These are phyloP conservation scores for Axis porcinus DNA, from an alignment of 2,113 vertebrate genomes.

Conservation along the genomic window DNA sequence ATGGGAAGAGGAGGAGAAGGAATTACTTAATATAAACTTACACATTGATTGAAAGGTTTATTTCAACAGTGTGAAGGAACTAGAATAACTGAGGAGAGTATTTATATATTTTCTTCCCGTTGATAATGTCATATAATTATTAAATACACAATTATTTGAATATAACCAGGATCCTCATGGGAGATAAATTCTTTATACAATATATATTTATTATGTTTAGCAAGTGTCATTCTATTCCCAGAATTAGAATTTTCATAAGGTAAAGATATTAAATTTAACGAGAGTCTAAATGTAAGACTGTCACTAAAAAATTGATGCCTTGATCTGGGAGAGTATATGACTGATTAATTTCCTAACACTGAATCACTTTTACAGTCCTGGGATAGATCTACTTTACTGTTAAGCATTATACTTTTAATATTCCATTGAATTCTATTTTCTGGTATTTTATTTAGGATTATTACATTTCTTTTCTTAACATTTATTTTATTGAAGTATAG, in stretches of 20 bases:
- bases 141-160: background rate
- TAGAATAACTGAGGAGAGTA: background rate
- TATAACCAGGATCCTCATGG: background rate
- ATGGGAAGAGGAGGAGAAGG: background rate
- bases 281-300: background rate
- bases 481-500: background rate
- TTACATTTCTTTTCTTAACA: background rate
- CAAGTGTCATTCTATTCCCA: background rate
- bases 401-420: background rate
- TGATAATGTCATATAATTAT: background rate
- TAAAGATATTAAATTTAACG: background rate
- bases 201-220: background rate
- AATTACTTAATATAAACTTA: background rate
- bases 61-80: background rate
- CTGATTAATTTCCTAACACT: background rate
- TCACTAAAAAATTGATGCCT: background rate
- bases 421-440: background rate
- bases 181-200: background rate
- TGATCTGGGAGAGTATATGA: background rate
- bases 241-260: constrained; percentile 5
- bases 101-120: background rate
- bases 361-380: background rate
- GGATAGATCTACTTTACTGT: background rate
- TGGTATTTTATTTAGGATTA: constrained; percentile 12
- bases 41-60: background rate